phyloP scores from a whole-genome alignment of 1,140 invertebrate genomes.

The Rhagoletis zephyria region DNA sequence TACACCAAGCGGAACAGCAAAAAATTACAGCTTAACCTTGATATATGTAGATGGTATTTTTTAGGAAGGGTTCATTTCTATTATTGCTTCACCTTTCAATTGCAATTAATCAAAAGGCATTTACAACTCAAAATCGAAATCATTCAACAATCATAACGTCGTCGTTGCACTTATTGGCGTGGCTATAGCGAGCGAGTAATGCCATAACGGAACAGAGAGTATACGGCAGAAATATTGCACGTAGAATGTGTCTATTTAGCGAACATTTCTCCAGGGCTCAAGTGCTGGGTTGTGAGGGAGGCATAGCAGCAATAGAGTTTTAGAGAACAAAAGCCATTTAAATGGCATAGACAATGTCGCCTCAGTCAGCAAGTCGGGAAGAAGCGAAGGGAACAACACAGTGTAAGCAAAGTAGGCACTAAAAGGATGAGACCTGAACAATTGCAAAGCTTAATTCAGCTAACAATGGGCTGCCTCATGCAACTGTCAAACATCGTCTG shows the following conservation, averaged over 20 bases:
- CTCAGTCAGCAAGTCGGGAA: background rate
- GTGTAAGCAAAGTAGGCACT: background rate
- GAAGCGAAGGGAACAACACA: background rate
- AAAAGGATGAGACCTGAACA: background rate
- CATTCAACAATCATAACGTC: background rate
- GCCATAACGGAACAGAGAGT: slow-evolving; percentile 9
- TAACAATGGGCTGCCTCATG: slow-evolving; percentile 17
- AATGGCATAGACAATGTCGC: background rate
- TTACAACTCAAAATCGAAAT: slow-evolving; percentile 29
- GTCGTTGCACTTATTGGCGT: background rate
- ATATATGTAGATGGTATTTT: background rate
- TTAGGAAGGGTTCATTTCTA: background rate
- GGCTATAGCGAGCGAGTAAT: background rate
- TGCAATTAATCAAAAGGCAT: slow-evolving; percentile 48
- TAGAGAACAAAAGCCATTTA: background rate
- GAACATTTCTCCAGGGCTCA: background rate
- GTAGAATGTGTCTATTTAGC: background rate
- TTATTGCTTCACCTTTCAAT: background rate
- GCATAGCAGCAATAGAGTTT: background rate
- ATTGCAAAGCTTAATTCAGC: slow-evolving; percentile 12
- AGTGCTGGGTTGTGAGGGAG: background rate
- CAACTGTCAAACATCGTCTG: background rate
- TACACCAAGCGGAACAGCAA: too few relatives aligned
- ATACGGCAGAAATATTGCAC: background rate
- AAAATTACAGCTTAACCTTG: background rate